These are phyloP conservation scores for Pelobates fuscus DNA, from an alignment of 2,113 vertebrate genomes.

Conservation along the genomic window DNA sequence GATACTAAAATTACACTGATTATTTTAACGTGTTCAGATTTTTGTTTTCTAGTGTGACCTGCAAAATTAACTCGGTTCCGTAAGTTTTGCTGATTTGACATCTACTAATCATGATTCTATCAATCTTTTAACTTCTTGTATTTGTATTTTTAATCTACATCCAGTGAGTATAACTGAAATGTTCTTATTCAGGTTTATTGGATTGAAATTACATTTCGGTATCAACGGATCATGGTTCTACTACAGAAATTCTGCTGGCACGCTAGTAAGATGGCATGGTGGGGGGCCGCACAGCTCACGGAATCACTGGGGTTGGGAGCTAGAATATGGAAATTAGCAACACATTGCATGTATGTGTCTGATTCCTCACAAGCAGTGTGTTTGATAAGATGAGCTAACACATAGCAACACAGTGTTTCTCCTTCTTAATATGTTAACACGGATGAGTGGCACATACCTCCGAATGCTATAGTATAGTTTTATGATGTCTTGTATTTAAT, in stretches of 20 bases:
- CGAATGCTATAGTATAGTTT: too few relatives aligned
- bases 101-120: too few relatives aligned
- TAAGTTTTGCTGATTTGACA: too few relatives aligned
- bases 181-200: neutral
- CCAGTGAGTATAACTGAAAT: neutral
- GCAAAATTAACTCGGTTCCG: too few relatives aligned
- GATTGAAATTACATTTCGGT: neutral
- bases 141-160: neutral
- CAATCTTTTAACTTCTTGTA: neutral
- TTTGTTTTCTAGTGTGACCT: too few relatives aligned
- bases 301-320: neutral
- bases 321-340: neutral
- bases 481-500: too few relatives aligned
- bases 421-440: too few relatives aligned
- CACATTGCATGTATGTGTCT: neutral
- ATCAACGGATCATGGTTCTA: neutral
- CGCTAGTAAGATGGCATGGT: neutral
- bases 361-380: neutral
- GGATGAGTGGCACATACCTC: too few relatives aligned
- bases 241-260: neutral
- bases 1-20: too few relatives aligned
- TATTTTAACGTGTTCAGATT: too few relatives aligned
- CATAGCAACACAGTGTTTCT: too few relatives aligned
- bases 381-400: neutral
- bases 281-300: neutral